These are phyloP conservation scores for Ailurus styani DNA, from an alignment of 2,113 vertebrate genomes.

Conservation along the genomic window DNA sequence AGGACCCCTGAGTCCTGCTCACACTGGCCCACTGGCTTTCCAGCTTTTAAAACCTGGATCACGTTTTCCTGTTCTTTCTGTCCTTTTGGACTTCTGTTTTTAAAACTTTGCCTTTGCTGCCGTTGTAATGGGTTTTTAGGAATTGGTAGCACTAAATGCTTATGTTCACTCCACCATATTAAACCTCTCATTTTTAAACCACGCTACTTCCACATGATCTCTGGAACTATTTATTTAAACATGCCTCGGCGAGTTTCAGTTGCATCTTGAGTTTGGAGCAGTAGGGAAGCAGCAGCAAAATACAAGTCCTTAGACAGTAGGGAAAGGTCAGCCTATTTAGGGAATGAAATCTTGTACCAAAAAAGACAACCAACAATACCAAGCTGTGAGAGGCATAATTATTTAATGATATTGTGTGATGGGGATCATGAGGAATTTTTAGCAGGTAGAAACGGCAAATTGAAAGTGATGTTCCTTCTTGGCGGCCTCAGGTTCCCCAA, in stretches of 20 bases:
- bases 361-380: neutral
- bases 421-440: neutral
- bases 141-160: neutral
- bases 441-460: neutral
- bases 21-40: neutral
- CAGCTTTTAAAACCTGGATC: neutral
- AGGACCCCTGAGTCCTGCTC: neutral
- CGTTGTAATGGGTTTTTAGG: neutral
- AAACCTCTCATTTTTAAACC: neutral
- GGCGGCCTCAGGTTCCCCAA: neutral
- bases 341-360: neutral
- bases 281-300: neutral
- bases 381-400: constrained; percentile 15
- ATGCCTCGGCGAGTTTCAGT: neutral
- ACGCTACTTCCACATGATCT: neutral
- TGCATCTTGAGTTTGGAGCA: neutral
- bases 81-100: neutral
- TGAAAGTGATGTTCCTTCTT: neutral
- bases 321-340: constrained; percentile 46
- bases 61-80: neutral
- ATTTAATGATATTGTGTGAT: neutral
- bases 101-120: neutral
- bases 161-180: neutral
- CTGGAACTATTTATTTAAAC: neutral
- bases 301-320: neutral